Evolutionary conservation across 2,113 vertebrate species (phyloP), one percentile per base, ranked within the genome.

Genomic region (Tachysurus vachellii): DNA sequence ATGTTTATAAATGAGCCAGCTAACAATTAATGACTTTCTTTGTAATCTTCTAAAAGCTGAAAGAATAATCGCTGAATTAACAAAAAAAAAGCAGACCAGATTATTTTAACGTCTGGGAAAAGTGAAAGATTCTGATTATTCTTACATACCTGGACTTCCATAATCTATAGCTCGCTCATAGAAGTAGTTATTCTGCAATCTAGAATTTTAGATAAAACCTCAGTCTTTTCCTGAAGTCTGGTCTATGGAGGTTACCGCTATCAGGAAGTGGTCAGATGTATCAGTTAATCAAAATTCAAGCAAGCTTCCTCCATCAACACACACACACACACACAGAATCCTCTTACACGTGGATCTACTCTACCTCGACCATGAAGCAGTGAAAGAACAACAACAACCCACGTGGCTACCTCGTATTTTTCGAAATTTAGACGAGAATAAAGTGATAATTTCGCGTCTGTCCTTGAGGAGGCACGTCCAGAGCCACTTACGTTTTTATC

Each of bases 301-400:
- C 77, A 82, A 68, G 81, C 53, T 77, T 66, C 82, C 53, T 88
- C 77, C 56, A 47, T 59, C 42, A 83, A 53, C 62, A 75, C 82
- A 86, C 77, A 75, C 62, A 75, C 82, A 86, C 77, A 75, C 9
- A 80, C 1, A 36, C 1, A 36, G 83, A 68, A 91, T 91, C 91
- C 89, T 85, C 88, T 91, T 90, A 90, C 68, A 66, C n/a, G 62
- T 12, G 86, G 88, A 91, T 89, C 36, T 36, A 36, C 36, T 36
- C 36, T 36, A 36, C 36, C 36, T 2, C 2, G 36, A 36, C 1
- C 36, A 2, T 1, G 36, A 36, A 36, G 36, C 36, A 36, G 36
- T 36, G 36, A 36, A 36, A 36, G 36, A 36, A 36, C 36, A 36
- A 36, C 36, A 36, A 36, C 36, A 36, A 1, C 36, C 36, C 1